A percentile compares a stretch with the other conserved stretches of the same genome.
Evolutionary conservation across 2,797 vertebrate species (phyloP).

Genomic region (Oreochromis mossambicus): DNA sequence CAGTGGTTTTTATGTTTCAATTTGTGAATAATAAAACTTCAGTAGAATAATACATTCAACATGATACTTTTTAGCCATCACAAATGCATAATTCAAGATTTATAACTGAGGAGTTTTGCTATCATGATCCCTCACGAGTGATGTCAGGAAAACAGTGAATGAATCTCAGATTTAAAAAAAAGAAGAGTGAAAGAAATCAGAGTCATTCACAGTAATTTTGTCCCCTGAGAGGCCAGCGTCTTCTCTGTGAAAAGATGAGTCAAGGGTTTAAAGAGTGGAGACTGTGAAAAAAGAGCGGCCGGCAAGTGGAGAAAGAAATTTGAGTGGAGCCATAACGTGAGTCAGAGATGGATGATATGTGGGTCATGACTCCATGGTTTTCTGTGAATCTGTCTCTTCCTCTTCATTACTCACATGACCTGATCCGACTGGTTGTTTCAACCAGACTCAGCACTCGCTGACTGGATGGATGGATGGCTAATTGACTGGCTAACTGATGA

Average conservation of each 20-base stretch:
- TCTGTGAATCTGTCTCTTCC: conserved; percentile 40
- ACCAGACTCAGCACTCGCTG: neutral
- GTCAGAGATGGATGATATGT: conserved; percentile 34
- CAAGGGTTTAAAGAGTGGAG: conserved; percentile 20
- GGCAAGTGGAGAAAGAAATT: neutral
- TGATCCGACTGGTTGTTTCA: conserved; percentile 29
- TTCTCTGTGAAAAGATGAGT: conserved; percentile 19
- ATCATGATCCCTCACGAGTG: neutral
- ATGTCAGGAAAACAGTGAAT: neutral
- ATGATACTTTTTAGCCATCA: neutral
- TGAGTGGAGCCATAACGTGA: conserved; percentile 30
- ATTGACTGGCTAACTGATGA: conserved; percentile 53
- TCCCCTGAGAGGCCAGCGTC: neutral
- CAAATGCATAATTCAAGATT: neutral
- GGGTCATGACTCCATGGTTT: conserved; percentile 34
- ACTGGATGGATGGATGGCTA: conserved; percentile 48
- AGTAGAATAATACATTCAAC: neutral
- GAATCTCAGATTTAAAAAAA: neutral
- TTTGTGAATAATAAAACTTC: neutral
- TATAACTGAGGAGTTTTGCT: neutral
- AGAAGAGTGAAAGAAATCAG: neutral
- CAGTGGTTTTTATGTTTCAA: neutral
- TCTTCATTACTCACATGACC: conserved; percentile 55
- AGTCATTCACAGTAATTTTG: neutral
- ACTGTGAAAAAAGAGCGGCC: neutral